Evolutionary conservation across 2,797 vertebrate species (phyloP).

Genomic region (Enteromius fasciolatus): DNA sequence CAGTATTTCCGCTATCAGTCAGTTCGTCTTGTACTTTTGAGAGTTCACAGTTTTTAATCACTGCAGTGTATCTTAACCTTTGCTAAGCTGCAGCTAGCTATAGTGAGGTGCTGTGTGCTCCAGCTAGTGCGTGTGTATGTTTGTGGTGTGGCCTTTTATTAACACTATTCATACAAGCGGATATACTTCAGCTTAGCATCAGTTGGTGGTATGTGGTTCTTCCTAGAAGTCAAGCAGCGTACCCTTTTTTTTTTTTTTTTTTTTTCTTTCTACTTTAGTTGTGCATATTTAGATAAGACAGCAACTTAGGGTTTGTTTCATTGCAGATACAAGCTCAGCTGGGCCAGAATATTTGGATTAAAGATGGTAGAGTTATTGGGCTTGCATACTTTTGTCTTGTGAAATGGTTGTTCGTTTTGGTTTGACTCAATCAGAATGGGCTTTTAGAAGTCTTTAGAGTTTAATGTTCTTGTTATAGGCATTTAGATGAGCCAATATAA

Average conservation of each 20-base stretch:
- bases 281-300: slow-evolving; percentile 30
- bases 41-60: slow-evolving; percentile 15
- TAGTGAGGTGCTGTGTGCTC: slow-evolving; percentile 51
- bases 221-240: slow-evolving; percentile 75
- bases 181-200: slow-evolving; percentile 66
- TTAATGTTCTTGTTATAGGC: not conserved
- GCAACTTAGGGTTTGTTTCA: not conserved
- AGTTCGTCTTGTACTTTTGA: slow-evolving; percentile 34
- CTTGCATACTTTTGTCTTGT: not conserved
- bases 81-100: slow-evolving; percentile 31
- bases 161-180: slow-evolving; percentile 64
- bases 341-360: slow-evolving; percentile 9
- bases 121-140: slow-evolving; percentile 2
- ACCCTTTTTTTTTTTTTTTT: slow-evolving; percentile 10
- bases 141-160: slow-evolving; percentile 75
- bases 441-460: not conserved
- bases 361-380: slow-evolving; percentile 3
- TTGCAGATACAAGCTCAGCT: not conserved
- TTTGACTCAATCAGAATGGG: not conserved
- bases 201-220: slow-evolving; percentile 75
- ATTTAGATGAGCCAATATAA: not conserved
- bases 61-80: not conserved
- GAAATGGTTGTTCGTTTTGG: not conserved
- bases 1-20: not conserved
- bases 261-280: slow-evolving; percentile 21